Conservation (phyloP, 1,140 invertebrate genomes). For the Rhyacophila brunnea region DNA sequence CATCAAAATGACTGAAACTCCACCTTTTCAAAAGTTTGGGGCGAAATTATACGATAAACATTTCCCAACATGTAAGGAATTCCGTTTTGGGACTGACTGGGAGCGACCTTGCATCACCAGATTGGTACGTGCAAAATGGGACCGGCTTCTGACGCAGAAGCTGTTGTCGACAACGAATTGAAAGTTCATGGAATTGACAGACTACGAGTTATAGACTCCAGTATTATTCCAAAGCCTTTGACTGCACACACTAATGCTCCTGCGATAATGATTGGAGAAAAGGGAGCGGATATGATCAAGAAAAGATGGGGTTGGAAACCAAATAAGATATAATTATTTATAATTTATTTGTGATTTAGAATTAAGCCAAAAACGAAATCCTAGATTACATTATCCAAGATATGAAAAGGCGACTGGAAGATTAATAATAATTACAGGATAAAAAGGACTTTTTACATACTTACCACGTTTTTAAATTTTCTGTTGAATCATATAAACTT, state of each 20-base stretch:
- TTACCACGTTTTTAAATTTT: no score
- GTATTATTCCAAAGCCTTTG: constrained; percentile 42
- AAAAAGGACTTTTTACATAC: no score
- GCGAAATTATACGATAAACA: constrained; percentile 44
- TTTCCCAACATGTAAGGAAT: constrained; percentile 50
- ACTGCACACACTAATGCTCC: constrained; percentile 45
- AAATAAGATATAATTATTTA: no score
- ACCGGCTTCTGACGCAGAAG: constrained; percentile 45
- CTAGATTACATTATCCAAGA: no score
- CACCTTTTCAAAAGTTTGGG: constrained; percentile 40
- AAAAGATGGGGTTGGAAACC: constrained; percentile 21
- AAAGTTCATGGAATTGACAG: constrained; percentile 47
- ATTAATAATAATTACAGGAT: no score
- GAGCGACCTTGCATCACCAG: constrained; percentile 52
- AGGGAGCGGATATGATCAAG: constrained; percentile 53
- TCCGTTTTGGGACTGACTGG: constrained; percentile 50
- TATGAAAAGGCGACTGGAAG: no score
- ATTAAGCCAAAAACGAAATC: no score
- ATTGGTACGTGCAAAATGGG: constrained; percentile 66
- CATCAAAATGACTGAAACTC: constrained; percentile 35
- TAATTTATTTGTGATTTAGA: no score
- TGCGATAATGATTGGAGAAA: constrained; percentile 57
- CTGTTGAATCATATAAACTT: no score
- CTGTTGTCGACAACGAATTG: constrained; percentile 60
- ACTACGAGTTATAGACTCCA: constrained; percentile 46